These are phyloP conservation scores for Phaethon lepturus DNA, from an alignment of 2,113 vertebrate genomes.

Conservation along the genomic window DNA sequence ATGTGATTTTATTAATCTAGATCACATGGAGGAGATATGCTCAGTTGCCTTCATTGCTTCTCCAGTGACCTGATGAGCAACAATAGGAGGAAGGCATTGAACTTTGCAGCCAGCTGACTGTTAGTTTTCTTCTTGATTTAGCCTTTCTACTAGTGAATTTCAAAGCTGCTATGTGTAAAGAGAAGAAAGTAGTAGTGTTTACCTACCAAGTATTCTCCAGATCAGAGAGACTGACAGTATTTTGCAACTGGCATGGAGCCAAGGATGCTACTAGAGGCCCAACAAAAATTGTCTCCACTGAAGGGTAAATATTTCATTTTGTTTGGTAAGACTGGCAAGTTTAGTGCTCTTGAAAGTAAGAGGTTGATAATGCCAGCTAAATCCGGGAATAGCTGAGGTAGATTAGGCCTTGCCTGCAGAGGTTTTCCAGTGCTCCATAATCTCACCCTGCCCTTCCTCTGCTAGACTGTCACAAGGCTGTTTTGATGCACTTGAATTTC, in stretches of 20 bases:
- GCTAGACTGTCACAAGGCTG: not conserved
- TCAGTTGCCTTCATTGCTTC: not conserved
- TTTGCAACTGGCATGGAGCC: not conserved
- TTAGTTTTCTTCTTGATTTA: slow-evolving; percentile 14
- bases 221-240: not conserved
- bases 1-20: not conserved
- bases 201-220: not conserved
- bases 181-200: not conserved
- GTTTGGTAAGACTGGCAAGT: not conserved
- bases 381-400: not conserved
- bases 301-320: not conserved
- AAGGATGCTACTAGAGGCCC: not conserved
- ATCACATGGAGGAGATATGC: not conserved
- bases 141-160: not conserved
- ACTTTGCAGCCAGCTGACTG: not conserved
- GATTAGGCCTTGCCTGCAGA: not conserved
- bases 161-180: not conserved
- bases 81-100: not conserved
- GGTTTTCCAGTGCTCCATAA: not conserved
- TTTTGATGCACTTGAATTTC: not conserved
- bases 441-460: not conserved
- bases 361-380: not conserved
- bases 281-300: not conserved
- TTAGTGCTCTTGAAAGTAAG: not conserved
- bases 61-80: not conserved